phyloP scores from a whole-genome alignment of 2,113 vertebrate species.

The Gila orcuttii region DNA sequence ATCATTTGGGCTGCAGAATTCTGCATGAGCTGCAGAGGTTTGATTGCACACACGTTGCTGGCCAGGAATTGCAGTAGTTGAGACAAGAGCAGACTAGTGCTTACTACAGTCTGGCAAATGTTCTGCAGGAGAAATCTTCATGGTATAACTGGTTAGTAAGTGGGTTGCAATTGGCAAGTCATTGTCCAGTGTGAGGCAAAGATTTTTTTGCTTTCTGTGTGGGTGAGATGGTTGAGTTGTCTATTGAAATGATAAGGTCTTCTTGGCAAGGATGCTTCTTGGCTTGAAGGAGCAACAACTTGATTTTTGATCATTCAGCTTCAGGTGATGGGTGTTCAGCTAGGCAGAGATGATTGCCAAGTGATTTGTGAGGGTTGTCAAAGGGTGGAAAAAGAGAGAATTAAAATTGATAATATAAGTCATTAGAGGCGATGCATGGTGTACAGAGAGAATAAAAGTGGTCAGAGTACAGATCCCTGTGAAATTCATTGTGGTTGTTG shows the following conservation, averaged over 20 bases:
- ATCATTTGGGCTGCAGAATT: neutral
- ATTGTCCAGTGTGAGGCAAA: slow-evolving; percentile 2
- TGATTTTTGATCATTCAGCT: slow-evolving; percentile 9
- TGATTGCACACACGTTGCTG: neutral
- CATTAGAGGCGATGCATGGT: neutral
- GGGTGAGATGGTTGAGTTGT: neutral
- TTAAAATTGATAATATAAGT: neutral
- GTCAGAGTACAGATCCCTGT: neutral
- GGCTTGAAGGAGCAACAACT: slow-evolving; percentile 3
- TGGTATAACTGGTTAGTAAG: neutral
- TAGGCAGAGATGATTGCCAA: neutral
- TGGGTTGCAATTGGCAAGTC: neutral
- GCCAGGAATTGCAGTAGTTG: neutral
- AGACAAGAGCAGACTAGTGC: neutral
- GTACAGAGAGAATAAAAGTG: neutral
- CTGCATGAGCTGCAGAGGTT: neutral
- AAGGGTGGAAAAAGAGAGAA: neutral
- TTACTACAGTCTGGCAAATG: neutral
- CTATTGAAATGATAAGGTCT: neutral
- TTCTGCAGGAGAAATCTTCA: neutral
- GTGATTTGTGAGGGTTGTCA: neutral
- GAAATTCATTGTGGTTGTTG: neutral
- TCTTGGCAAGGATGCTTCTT: neutral
- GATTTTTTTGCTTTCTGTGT: neutral
- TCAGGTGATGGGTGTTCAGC: slow-evolving; percentile 8